A percentile compares a stretch with the other conserved stretches of the same genome.
These are phyloP conservation scores for Galbula dea DNA, from an alignment of 2,113 vertebrate species.

Conservation along the genomic window DNA sequence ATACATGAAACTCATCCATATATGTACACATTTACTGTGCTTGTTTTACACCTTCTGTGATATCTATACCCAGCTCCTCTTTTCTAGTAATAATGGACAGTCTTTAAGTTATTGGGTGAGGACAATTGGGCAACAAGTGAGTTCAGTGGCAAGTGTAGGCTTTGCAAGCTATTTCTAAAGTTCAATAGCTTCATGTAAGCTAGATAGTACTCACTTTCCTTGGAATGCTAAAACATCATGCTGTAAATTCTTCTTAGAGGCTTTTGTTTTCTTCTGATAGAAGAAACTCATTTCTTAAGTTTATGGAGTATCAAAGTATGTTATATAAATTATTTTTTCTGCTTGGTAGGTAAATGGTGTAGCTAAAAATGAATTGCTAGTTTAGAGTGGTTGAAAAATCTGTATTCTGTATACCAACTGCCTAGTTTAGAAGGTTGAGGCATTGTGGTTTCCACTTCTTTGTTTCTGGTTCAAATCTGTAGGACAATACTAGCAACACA, in stretches of 20 bases:
- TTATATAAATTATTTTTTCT: neutral
- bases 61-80: neutral
- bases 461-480: neutral
- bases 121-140: neutral
- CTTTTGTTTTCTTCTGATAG: neutral
- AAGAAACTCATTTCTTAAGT: neutral
- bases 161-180: neutral
- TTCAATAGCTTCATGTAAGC: neutral
- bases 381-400: neutral
- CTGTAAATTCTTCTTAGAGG: neutral
- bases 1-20: neutral
- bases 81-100: neutral
- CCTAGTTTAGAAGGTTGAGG: neutral
- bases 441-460: neutral
- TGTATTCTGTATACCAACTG: neutral
- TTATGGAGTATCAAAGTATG: neutral
- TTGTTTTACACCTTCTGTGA: neutral
- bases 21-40: neutral
- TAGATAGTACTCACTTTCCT: neutral
- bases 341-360: neutral
- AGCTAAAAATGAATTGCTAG: neutral
- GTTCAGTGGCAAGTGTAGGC: neutral
- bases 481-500: neutral
- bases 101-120: neutral
- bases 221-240: neutral